These are phyloP conservation scores for Proteles cristata DNA, from an alignment of 2,113 vertebrate species.

Conservation along the genomic window DNA sequence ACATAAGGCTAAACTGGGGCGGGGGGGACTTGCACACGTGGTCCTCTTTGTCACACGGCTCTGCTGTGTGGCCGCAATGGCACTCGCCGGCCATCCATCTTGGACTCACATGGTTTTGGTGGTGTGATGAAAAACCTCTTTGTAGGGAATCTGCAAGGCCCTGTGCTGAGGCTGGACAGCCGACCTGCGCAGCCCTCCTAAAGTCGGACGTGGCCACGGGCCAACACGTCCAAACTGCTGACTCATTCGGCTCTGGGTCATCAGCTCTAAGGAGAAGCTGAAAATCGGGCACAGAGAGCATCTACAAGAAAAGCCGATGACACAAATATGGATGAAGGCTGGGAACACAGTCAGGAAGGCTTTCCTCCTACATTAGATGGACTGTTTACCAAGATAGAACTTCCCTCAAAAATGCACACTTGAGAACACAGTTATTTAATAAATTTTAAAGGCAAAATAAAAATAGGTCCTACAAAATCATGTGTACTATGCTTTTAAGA, in stretches of 20 bases:
- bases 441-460: conserved; percentile 73
- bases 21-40: not conserved
- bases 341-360: not conserved
- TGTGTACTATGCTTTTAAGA: conserved; percentile 63
- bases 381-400: not conserved
- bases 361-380: not conserved
- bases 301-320: not conserved
- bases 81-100: not conserved
- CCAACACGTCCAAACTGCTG: not conserved
- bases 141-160: not conserved
- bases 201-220: not conserved
- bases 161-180: not conserved
- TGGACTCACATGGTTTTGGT: not conserved
- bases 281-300: not conserved
- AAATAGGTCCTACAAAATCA: conserved; percentile 71
- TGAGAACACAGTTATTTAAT: not conserved
- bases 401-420: not conserved
- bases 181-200: not conserved
- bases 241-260: not conserved
- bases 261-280: not conserved
- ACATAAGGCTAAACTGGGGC: not conserved
- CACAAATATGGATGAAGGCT: not conserved
- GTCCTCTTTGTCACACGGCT: not conserved
- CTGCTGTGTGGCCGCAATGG: not conserved
- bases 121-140: not conserved